Percentiles rank a stretch among this genome's conserved stretches.
Conservation (phyloP, 2,888 invertebrate species). For the Acronicta aceris region DNA sequence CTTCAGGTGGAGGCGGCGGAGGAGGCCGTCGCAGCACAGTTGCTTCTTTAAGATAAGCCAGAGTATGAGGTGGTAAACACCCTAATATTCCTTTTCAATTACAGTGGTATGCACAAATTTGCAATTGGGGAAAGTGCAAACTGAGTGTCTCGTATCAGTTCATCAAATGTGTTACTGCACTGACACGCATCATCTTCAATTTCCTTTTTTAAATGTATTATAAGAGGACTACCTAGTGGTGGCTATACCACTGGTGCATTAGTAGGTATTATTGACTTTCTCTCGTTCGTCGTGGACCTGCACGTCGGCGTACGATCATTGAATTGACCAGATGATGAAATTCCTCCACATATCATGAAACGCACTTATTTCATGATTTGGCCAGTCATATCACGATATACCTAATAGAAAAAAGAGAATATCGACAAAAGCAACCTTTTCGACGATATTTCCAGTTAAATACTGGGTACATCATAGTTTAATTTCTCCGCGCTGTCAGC, state of each 20-base stretch:
- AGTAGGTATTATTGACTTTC: constrained; percentile 15
- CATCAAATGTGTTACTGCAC: neutral
- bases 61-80: constrained; percentile 67
- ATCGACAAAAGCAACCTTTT: no score
- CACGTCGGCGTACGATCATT: no score
- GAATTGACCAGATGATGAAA: no score
- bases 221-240: constrained; percentile 59
- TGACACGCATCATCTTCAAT: constrained; percentile 61
- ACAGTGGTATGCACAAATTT: constrained; percentile 78
- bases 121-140: constrained; percentile 70
- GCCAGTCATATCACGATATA: no score
- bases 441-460: no score
- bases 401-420: no score
- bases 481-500: no score
- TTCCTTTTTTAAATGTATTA: constrained; percentile 63
- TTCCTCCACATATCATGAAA: no score
- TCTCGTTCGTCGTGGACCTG: constrained; percentile 15
- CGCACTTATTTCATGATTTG: no score
- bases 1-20: constrained; percentile 60
- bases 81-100: constrained; percentile 75
- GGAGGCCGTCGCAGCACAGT: constrained; percentile 52
- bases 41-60: constrained; percentile 66
- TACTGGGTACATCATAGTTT: no score
- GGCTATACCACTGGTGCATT: constrained; percentile 57
- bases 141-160: constrained; percentile 13